Evolutionary conservation across 1,140 invertebrate species (phyloP).

Genomic region (Alviniconcha marisindica): DNA sequence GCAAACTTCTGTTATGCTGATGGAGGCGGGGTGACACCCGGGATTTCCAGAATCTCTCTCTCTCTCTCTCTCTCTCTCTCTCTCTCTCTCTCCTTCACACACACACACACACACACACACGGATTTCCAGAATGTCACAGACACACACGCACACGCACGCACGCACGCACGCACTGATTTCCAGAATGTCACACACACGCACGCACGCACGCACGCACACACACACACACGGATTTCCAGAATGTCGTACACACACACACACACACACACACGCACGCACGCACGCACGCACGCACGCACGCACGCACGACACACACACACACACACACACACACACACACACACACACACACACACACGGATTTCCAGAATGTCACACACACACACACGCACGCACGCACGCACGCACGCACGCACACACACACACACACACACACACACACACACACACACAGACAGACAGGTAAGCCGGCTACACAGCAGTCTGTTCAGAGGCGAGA

Average conservation of each 20-base stretch:
- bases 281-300: neutral
- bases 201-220: neutral
- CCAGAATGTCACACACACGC: neutral
- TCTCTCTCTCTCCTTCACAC: too few species aligned
- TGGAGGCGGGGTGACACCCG: too few species aligned
- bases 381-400: neutral
- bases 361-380: neutral
- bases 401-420: neutral
- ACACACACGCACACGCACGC: conserved; percentile 5
- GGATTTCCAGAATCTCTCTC: too few species aligned
- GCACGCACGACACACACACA: conserved; percentile 26
- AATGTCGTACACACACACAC: neutral
- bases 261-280: neutral
- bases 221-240: neutral
- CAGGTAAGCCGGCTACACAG: neutral
- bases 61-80: too few species aligned
- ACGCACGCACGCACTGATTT: neutral
- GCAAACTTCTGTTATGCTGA: too few species aligned
- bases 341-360: neutral
- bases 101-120: neutral
- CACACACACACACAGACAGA: neutral
- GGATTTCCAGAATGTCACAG: neutral
- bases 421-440: neutral
- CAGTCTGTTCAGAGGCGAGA: too few species aligned
- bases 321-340: neutral